Evolutionary conservation across 2,888 invertebrate genomes (phyloP), one percentile per base, ranked within the genome.

Genomic region (Gerosis bhagava): DNA sequence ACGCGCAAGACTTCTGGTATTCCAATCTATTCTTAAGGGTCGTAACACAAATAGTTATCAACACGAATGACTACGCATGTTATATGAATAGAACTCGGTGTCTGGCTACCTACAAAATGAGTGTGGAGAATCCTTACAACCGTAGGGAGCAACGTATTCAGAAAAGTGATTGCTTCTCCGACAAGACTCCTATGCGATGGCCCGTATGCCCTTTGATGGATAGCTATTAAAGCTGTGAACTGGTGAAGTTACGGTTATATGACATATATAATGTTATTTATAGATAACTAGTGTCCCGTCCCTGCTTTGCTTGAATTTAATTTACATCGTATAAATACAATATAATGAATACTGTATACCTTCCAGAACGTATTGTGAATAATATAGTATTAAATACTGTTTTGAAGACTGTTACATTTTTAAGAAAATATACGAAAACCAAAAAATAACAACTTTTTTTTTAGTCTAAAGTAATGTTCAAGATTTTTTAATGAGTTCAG

Each of bases 21-120:
- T 77, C 66, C 60, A 66, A 70, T 73, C 65, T 35, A 22, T 22
- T 66, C 29, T 22, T 44, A 64, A 70, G 74, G 70, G 70, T 67
- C 63, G 60, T 56, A 63, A 77, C 72, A 74, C 70, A 80, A 79
- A 81, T 76, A 81, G 80, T 82, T 80, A 83, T 78, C 79, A 82
- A 77, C 73, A 70, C 68, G 70, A 77, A 76, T 86, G 87, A 88
- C 81, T 62, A 41, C 42, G 84, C 87, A 81, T 62, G 61, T 77
- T 73, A 53, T 53, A 49, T 76, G 67, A 77, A 81, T 72, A 73
- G 67, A 57, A 54, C 57, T 54, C 69, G 36, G 22, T 21, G 12
- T 12, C 5, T 60, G 60, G 79, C 83, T 84, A 80, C 84, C 75
- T 77, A 77, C 67, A 63, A 76, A 77, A 79, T 71, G 72, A 76